Conservation (phyloP, 2,113 vertebrate genomes). For the Climacteris rufus region DNA sequence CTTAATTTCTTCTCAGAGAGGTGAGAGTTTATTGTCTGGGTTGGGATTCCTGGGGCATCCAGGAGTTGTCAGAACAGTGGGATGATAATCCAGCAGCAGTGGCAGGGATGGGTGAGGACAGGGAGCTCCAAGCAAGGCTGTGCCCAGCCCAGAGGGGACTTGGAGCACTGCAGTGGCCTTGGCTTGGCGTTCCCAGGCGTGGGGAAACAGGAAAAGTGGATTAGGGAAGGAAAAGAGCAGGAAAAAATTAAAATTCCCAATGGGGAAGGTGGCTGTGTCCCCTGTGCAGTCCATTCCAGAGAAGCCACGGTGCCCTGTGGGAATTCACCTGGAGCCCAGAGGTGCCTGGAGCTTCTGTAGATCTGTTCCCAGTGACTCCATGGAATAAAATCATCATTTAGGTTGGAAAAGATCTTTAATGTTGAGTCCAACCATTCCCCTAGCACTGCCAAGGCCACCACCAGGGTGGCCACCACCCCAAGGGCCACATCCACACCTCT, state of each 20-base stretch:
- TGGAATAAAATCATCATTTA: neutral
- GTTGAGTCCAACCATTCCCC: neutral
- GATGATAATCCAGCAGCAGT: neutral
- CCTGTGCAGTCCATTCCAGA: neutral
- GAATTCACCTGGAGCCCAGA: neutral
- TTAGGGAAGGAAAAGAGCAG: neutral
- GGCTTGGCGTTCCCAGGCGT: neutral
- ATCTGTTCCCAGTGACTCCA: fast-evolving
- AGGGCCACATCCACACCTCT: neutral
- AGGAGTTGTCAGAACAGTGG: neutral
- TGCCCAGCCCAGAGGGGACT: neutral
- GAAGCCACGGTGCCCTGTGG: fast-evolving
- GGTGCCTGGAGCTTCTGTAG: too few species aligned
- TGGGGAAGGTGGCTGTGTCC: neutral
- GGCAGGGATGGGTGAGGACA: neutral
- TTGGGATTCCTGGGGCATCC: neutral
- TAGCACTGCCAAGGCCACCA: neutral
- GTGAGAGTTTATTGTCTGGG: neutral
- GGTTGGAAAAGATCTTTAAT: neutral
- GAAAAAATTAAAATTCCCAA: neutral
- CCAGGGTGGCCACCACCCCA: too few species aligned
- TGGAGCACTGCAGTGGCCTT: neutral
- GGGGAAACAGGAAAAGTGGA: neutral
- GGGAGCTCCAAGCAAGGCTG: neutral
- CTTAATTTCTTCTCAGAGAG: neutral